Percentiles rank a stretch among this genome's conserved stretches.
These are phyloP conservation scores for Equus quagga DNA, from an alignment of 2,113 vertebrate species.

Conservation along the genomic window DNA sequence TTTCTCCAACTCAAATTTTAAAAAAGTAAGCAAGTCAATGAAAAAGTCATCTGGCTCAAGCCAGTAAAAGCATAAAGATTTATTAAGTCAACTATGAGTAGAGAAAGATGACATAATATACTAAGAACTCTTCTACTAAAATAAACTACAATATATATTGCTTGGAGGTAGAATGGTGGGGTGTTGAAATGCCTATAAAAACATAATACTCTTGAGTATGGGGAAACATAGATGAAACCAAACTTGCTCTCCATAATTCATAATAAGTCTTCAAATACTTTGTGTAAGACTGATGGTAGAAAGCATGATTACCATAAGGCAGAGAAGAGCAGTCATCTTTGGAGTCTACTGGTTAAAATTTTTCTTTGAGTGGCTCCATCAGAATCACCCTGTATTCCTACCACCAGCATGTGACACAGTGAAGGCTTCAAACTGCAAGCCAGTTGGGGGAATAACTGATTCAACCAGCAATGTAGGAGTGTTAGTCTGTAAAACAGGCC, in stretches of 20 bases:
- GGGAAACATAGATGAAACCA: not conserved
- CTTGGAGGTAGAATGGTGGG: not conserved
- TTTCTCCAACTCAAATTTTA: slow-evolving; percentile 16
- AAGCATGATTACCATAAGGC: not conserved
- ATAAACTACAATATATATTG: not conserved
- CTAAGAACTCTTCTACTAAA: slow-evolving; percentile 16
- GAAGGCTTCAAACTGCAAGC: not conserved
- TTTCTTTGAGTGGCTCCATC: not conserved
- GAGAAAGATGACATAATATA: not conserved
- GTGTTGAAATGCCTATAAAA: not conserved
- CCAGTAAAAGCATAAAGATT: slow-evolving; percentile 31
- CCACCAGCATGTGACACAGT: not conserved
- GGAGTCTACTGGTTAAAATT: not conserved
- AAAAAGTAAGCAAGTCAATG: not conserved
- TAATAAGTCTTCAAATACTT: not conserved
- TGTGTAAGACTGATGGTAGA: not conserved
- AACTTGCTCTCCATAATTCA: not conserved
- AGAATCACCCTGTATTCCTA: not conserved
- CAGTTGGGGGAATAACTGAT: not conserved
- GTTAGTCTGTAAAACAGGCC: not conserved
- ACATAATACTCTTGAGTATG: not conserved
- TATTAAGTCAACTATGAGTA: slow-evolving; percentile 18
- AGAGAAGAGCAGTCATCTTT: not conserved
- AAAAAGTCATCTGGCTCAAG: slow-evolving; percentile 5
- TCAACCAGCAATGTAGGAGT: not conserved